Percentiles rank a stretch among this genome's conserved stretches.
These are phyloP conservation scores for Platichthys flesus DNA, from an alignment of 2,113 vertebrate species.

Conservation along the genomic window DNA sequence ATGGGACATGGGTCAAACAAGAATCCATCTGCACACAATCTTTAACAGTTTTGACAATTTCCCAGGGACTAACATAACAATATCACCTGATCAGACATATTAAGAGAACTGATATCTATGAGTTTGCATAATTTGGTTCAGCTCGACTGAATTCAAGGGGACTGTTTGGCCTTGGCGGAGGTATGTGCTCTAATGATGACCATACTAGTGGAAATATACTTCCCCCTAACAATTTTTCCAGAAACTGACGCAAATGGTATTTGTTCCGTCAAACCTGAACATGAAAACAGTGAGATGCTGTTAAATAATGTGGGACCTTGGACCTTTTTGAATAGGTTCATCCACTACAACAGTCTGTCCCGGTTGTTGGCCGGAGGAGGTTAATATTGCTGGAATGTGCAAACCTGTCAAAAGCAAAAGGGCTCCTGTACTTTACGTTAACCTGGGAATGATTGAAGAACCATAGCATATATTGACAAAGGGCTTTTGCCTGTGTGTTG, in stretches of 20 bases:
- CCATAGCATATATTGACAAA: constrained; percentile 4
- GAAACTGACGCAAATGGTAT: background rate
- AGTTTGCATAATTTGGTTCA: background rate
- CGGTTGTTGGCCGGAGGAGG: constrained; percentile 30
- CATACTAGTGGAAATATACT: background rate
- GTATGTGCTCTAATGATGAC: background rate
- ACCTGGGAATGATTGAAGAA: constrained; percentile 6
- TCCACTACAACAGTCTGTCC: background rate
- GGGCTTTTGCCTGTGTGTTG: background rate
- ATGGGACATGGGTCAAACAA: too few relatives aligned
- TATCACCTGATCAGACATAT: too few relatives aligned
- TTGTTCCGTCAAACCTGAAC: background rate
- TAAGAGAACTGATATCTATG: too few relatives aligned
- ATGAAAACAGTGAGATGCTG: background rate
- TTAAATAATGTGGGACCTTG: background rate
- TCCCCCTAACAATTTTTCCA: background rate
- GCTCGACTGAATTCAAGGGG: background rate
- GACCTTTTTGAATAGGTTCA: background rate
- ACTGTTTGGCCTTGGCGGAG: too few relatives aligned
- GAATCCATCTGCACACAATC: too few relatives aligned
- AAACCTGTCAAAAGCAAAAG: background rate
- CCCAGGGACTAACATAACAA: too few relatives aligned
- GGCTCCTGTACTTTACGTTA: background rate
- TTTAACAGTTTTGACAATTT: too few relatives aligned
- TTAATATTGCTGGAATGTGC: background rate